Conservation (phyloP, 2,113 vertebrate species). For the Rostratula benghalensis region DNA sequence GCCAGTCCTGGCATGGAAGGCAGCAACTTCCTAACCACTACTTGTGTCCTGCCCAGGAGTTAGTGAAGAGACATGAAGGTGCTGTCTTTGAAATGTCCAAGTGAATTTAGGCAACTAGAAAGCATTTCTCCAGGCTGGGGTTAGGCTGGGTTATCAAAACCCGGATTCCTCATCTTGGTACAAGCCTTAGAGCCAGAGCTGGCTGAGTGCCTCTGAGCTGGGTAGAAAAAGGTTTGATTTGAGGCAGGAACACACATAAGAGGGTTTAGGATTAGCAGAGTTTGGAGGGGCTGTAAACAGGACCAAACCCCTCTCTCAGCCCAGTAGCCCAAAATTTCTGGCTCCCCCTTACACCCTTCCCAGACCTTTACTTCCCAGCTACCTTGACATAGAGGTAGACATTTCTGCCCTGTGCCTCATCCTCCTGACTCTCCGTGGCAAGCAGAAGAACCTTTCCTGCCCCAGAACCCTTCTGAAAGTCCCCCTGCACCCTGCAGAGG, state of each 20-base stretch:
- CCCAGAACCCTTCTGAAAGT: neutral
- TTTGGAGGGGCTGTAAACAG: neutral
- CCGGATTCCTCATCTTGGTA: neutral
- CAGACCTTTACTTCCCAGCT: neutral
- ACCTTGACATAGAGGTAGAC: neutral
- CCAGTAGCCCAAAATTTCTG: neutral
- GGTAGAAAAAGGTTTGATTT: neutral
- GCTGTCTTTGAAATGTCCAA: neutral
- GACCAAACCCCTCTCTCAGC: neutral
- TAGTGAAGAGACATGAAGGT: accelerated
- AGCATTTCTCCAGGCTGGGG: neutral
- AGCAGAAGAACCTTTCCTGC: neutral
- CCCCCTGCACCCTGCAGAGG: too few relatives aligned
- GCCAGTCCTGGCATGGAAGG: neutral
- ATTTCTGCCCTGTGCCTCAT: neutral
- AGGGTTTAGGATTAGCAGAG: neutral
- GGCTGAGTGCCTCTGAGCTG: neutral
- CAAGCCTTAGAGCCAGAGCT: neutral
- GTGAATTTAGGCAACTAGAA: neutral
- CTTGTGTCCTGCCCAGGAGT: neutral
- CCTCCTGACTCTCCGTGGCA: neutral
- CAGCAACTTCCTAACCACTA: neutral
- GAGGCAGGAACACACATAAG: neutral
- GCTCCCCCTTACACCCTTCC: neutral
- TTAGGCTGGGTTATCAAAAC: neutral